phyloP scores from a whole-genome alignment of 2,113 vertebrate species.

The Lamprotornis superbus region DNA sequence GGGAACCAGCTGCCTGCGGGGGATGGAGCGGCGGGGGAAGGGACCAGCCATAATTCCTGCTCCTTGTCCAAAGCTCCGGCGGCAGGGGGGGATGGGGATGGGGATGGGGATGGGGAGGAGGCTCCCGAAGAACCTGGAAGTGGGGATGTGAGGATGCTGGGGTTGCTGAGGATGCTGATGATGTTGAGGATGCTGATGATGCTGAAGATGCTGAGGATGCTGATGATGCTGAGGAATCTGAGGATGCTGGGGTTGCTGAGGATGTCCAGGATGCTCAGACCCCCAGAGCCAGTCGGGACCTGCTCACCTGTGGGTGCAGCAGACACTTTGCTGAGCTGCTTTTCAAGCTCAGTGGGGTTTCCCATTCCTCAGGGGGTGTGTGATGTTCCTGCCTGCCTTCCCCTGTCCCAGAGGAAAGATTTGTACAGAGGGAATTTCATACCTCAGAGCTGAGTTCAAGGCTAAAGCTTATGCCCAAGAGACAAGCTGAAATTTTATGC shows the following conservation, averaged over 20 bases:
- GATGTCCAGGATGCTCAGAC: not conserved
- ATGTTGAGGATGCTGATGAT: too few relatives aligned
- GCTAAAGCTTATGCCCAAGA: not conserved
- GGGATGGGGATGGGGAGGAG: not conserved
- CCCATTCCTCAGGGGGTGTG: accelerated
- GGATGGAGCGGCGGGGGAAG: not conserved
- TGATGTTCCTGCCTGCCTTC: not conserved
- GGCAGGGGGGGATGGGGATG: accelerated
- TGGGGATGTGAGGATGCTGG: not conserved
- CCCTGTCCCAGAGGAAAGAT: not conserved
- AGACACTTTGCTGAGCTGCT: accelerated
- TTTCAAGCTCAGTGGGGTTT: not conserved
- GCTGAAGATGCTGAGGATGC: too few relatives aligned
- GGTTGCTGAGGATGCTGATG: too few relatives aligned
- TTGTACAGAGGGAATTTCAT: accelerated
- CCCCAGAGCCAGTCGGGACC: accelerated
- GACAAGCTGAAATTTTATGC: not conserved
- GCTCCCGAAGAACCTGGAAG: not conserved
- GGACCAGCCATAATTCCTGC: constrained; percentile 16
- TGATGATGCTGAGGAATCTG: too few relatives aligned
- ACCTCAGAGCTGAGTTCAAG: not conserved
- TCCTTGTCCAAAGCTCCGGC: not conserved
- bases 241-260: not conserved
- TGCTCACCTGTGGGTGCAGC: not conserved
- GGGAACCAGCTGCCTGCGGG: constrained; percentile 69